A percentile compares a stretch with the other conserved stretches of the same genome.
Evolutionary conservation across 2,113 vertebrate genomes (phyloP).

Genomic region (Meleagris gallopavo): DNA sequence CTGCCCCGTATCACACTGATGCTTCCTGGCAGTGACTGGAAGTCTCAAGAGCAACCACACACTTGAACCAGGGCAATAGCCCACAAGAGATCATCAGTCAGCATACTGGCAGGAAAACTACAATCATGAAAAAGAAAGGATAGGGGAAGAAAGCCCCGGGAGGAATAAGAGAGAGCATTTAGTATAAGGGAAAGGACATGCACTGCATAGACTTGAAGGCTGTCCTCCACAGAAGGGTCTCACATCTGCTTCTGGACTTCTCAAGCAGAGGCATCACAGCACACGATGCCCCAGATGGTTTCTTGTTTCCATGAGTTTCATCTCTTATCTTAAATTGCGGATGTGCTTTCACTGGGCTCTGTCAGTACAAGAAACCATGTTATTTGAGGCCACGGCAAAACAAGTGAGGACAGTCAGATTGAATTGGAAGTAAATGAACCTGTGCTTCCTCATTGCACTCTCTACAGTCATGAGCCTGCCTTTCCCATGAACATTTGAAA

Average conservation of each 20-base stretch:
- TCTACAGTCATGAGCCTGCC: background rate
- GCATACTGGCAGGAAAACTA: background rate
- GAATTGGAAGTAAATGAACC: conserved; percentile 13
- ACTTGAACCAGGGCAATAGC: background rate
- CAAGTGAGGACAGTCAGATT: background rate
- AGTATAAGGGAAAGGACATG: background rate
- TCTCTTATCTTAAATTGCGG: background rate
- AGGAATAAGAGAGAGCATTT: background rate
- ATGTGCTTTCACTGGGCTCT: background rate
- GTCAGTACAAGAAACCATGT: background rate
- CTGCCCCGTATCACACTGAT: background rate
- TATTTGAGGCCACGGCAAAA: background rate
- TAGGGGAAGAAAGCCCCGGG: background rate
- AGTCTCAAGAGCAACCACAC: background rate
- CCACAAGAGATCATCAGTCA: background rate
- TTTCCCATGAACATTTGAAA: conserved; percentile 39
- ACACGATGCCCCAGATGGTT: background rate
- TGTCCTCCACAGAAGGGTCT: background rate
- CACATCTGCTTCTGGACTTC: background rate
- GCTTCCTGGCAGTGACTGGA: background rate
- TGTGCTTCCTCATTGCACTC: background rate
- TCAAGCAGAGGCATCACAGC: background rate
- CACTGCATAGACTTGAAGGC: background rate
- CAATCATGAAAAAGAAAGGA: background rate
- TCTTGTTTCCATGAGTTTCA: background rate